Evolutionary conservation across 2,113 vertebrate species (phyloP).

Genomic region (Nansenia antarctica): DNA sequence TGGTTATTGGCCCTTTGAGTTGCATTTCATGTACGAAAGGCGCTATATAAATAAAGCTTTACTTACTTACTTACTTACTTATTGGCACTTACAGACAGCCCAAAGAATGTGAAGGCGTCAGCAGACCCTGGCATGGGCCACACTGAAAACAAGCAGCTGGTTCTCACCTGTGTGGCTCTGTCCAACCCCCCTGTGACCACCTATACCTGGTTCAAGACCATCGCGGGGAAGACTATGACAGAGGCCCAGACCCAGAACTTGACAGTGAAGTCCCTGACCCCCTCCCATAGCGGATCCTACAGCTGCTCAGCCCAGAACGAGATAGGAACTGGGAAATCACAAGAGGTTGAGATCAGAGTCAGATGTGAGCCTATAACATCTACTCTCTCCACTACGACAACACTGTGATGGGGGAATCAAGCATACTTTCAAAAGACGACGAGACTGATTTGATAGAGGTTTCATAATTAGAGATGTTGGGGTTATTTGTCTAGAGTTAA

Average conservation of each 20-base stretch:
- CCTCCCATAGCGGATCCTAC: constrained; percentile 52
- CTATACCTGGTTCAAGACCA: constrained; percentile 50
- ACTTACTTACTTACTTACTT: neutral
- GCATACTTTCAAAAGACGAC: no score
- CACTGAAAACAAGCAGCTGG: constrained; percentile 34
- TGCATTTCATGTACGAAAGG: no score
- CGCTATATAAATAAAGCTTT: no score
- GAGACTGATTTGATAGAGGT: no score
- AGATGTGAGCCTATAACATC: constrained; percentile 54
- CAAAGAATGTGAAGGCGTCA: constrained; percentile 36
- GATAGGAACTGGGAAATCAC: constrained; percentile 38
- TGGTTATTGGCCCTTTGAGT: no score
- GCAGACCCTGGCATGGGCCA: neutral
- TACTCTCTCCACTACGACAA: neutral
- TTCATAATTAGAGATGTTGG: neutral
- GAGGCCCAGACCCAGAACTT: neutral
- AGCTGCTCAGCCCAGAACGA: constrained; percentile 39
- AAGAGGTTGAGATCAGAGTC: constrained; percentile 39
- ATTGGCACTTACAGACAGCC: constrained; percentile 47
- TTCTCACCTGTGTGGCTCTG: constrained; percentile 37
- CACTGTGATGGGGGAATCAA: neutral
- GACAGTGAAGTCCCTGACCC: constrained; percentile 1
- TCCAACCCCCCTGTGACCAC: constrained; percentile 25
- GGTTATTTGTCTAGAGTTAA: neutral
- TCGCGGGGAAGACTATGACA: rapidly evolving